Percentiles rank a stretch among this genome's conserved stretches.
Evolutionary conservation across 1,140 invertebrate genomes (phyloP).

Genomic region (Maniola jurtina): DNA sequence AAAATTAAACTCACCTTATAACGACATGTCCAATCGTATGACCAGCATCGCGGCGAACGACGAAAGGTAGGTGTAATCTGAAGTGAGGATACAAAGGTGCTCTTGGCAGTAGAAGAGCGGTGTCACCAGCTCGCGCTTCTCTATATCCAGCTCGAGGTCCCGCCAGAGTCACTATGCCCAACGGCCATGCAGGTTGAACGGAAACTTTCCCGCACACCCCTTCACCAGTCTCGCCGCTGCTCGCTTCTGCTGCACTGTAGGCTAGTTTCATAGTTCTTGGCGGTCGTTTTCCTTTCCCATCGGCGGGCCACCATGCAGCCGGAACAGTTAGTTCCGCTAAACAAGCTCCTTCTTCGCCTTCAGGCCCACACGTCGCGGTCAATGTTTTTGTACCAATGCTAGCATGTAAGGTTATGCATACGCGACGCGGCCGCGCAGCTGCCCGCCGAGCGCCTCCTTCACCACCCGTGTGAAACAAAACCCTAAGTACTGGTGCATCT

Average conservation of each 20-base stretch:
- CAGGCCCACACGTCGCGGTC: constrained; percentile 91
- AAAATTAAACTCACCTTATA: constrained; percentile 83
- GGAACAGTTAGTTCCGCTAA: constrained; percentile 89
- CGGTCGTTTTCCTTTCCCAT: constrained; percentile 79
- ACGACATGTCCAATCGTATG: constrained; percentile 87
- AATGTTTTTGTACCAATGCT: constrained; percentile 81
- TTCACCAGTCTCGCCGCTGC: constrained; percentile 82
- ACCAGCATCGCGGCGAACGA: constrained; percentile 84
- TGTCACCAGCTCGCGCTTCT: constrained; percentile 88
- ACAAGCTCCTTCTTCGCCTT: constrained; percentile 93
- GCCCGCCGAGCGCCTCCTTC: constrained; percentile 82
- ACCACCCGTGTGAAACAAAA: constrained; percentile 93
- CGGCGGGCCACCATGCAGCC: constrained; percentile 91
- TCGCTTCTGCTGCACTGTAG: constrained; percentile 90
- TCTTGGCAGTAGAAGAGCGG: constrained; percentile 92
- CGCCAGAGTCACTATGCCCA: constrained; percentile 85
- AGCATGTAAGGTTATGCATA: constrained; percentile 88
- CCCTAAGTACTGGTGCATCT: constrained; percentile 91
- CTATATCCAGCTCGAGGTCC: constrained; percentile 89
- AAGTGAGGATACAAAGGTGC: constrained; percentile 92
- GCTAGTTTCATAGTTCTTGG: constrained; percentile 87
- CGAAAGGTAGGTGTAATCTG: constrained; percentile 91
- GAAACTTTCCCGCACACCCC: constrained; percentile 82
- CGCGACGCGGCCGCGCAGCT: constrained; percentile 78
- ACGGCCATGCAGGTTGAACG: constrained; percentile 86